Evolutionary conservation across 2,113 vertebrate species (phyloP), one percentile per base, ranked within the genome.

Genomic region (Tapirus terrestris): DNA sequence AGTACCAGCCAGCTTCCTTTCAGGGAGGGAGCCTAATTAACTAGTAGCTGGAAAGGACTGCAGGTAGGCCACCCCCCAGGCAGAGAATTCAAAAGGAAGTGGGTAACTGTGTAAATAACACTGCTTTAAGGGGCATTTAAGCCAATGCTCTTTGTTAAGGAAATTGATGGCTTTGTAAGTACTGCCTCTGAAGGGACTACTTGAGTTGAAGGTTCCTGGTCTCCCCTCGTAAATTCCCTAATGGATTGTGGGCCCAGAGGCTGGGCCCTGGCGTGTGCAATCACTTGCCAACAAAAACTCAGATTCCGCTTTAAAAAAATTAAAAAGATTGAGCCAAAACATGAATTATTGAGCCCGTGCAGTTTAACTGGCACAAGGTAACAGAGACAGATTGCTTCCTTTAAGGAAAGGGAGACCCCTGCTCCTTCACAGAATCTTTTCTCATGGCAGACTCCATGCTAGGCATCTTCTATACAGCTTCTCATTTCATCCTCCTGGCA

Each of bases 101-200:
- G 94, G 97, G 87, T 95, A 75, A 86, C 97, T 97, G 94, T 97
- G 97, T 98, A 98, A 98, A 98, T 96, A 98, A 96, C 39, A 8
- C 92, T 51, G 90, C 96, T 98, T 97, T 94, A 94, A 96, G 94
- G 94, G 79, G 97, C 97, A 88, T 98, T 98, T 97, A 97, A 98
- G 97, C 97, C 94, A 65, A 56, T 48, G 96, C 84, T 97, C 96
- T 97, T 98, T 98, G 98, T 98, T 98, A 97, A 96, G 98, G 97
- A 98, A 98, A 98, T 97, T 97, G 98, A 98, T 98, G 98, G 98
- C 97, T 97, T 97, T 98, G 96, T 98, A 98, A 98, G 98, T 92
- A 95, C 68, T 58, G 94, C 39, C 58, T 96, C 94, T 96, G 97
- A 97, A 96, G 83, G 87, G 89, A 96, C 95, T 88, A 60, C 98